Conservation (phyloP, 2,888 invertebrate genomes). For the Didymodactylos carnosus region DNA sequence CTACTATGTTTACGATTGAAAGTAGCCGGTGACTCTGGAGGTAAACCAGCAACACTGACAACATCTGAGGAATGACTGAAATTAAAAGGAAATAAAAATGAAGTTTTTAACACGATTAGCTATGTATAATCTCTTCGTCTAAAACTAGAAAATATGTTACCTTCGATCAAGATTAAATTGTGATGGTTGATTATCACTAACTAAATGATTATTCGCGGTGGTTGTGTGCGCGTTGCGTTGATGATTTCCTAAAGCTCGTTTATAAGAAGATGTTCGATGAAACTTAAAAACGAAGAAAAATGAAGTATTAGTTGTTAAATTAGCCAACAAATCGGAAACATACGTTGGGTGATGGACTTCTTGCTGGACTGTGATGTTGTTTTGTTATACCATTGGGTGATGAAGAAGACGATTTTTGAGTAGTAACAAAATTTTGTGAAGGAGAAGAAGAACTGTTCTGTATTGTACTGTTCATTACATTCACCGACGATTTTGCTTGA, state of each 20-base stretch:
- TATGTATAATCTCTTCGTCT: too few species aligned
- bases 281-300: neutral
- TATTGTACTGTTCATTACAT: too few species aligned
- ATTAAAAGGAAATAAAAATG: neutral
- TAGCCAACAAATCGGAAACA: neutral
- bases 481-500: neutral
- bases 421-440: too few species aligned
- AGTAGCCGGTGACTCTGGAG: neutral
- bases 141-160: too few species aligned
- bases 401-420: too few species aligned
- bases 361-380: neutral
- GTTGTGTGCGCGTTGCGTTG: neutral
- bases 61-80: neutral
- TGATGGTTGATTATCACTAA: neutral
- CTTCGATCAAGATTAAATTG: neutral
- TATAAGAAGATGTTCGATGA: neutral
- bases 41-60: neutral
- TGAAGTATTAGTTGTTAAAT: neutral
- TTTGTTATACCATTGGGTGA: neutral
- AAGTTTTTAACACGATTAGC: neutral
- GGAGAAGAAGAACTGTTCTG: too few species aligned
- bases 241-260: neutral
- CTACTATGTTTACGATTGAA: too few species aligned
- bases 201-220: too few species aligned
- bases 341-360: neutral